phyloP scores from a whole-genome alignment of 2,797 vertebrate species.

The Brachymystax lenok region DNA sequence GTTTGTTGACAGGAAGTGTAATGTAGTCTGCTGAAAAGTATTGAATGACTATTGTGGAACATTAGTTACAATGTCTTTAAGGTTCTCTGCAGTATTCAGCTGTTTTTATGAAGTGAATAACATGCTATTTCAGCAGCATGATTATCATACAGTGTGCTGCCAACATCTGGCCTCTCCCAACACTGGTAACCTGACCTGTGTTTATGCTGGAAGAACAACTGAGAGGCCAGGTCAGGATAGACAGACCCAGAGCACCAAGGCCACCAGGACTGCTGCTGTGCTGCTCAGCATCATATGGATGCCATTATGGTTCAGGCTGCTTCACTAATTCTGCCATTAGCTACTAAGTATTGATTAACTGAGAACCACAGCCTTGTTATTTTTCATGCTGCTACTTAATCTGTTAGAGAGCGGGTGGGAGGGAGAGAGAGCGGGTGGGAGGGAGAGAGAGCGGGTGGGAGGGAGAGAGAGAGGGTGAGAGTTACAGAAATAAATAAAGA shows the following conservation, averaged over 20 bases:
- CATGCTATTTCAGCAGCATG: slow-evolving; percentile 1
- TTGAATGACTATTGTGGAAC: neutral
- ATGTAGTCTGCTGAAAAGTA: slow-evolving; percentile 6
- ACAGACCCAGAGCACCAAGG: neutral
- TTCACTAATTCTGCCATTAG: neutral
- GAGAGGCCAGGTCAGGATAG: slow-evolving; percentile 1
- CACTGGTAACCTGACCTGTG: slow-evolving; percentile 21
- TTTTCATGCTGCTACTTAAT: neutral
- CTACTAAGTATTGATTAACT: neutral
- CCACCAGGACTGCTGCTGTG: neutral
- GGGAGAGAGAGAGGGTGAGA: slow-evolving; percentile 4
- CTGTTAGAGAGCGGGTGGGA: neutral
- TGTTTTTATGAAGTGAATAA: slow-evolving; percentile 43
- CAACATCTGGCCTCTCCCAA: slow-evolving; percentile 25
- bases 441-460: neutral
- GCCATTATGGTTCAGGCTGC: slow-evolving; percentile 12
- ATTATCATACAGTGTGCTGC: slow-evolving; percentile 28
- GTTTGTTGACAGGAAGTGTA: neutral
- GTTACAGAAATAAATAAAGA: neutral
- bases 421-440: slow-evolving; percentile 5
- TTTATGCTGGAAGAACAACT: slow-evolving; percentile 14
- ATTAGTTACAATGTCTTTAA: neutral
- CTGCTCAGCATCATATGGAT: slow-evolving; percentile 11
- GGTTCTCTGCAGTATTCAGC: neutral
- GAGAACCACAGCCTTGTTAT: neutral